Evolutionary conservation across 2,888 invertebrate genomes (phyloP).

Genomic region (Eupithecia dodoneata): DNA sequence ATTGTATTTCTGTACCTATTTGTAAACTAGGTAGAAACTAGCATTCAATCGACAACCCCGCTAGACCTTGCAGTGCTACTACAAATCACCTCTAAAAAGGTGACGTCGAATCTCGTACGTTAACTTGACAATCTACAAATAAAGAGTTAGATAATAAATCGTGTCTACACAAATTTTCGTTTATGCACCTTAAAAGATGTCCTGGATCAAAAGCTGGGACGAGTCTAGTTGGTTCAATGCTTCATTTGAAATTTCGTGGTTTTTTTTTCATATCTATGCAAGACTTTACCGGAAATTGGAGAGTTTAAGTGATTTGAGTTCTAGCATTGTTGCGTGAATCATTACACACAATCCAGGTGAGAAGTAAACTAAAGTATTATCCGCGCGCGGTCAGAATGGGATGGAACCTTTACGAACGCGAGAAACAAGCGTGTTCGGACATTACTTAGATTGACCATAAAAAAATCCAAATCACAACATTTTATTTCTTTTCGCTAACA

Average conservation of each 20-base stretch:
- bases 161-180: neutral
- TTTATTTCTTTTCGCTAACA: neutral
- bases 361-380: neutral
- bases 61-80: neutral
- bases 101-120: neutral
- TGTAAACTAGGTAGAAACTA: neutral
- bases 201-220: neutral
- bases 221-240: neutral
- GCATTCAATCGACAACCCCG: slow-evolving; percentile 39
- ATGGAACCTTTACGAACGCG: neutral
- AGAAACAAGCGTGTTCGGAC: neutral
- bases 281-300: neutral
- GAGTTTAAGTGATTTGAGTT: neutral
- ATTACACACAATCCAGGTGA: neutral
- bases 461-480: neutral
- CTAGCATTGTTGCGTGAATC: neutral
- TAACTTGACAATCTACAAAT: neutral
- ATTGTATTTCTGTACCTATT: neutral
- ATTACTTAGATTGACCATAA: neutral
- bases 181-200: neutral
- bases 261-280: neutral
- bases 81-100: neutral
- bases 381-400: neutral
- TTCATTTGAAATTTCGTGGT: neutral
- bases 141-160: neutral